Percentiles rank a stretch among this genome's conserved stretches.
Conservation (phyloP, 2,113 vertebrate species). For the Leptocoma aspasia region DNA sequence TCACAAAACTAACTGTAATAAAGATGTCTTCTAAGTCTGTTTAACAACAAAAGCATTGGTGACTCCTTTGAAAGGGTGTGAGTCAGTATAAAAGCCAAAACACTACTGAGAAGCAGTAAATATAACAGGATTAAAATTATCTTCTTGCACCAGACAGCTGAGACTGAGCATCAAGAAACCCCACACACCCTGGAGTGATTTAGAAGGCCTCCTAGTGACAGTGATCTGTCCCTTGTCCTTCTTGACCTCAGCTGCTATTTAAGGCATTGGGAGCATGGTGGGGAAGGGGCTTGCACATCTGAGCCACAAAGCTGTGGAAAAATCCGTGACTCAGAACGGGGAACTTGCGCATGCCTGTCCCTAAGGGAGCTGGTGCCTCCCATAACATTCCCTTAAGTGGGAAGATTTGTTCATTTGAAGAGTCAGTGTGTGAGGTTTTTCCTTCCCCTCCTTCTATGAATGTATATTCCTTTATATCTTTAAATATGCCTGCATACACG, state of each 20-base stretch:
- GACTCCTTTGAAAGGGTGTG: conserved; percentile 2
- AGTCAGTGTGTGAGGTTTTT: background rate
- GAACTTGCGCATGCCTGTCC: background rate
- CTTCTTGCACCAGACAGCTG: conserved; percentile 8
- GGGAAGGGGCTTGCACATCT: background rate
- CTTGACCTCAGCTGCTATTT: background rate
- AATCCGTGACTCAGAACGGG: background rate
- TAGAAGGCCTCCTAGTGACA: background rate
- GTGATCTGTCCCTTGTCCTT: background rate
- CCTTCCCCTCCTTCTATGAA: background rate
- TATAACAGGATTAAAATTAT: conserved; percentile 36
- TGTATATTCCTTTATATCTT: background rate
- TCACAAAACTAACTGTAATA: background rate
- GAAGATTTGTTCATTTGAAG: background rate
- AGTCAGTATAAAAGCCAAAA: conserved; percentile 21
- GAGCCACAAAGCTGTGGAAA: background rate
- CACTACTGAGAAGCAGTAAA: background rate
- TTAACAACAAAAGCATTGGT: background rate
- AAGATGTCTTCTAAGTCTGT: background rate
- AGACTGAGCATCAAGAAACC: background rate
- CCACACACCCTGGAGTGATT: background rate
- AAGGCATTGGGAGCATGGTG: background rate
- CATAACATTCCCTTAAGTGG: conserved; percentile 9
- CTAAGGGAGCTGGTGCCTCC: background rate
- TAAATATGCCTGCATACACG: background rate